Base-by-base conservation (phyloP, 1,140 invertebrate genomes). In the Micrasema minimum region DNA sequence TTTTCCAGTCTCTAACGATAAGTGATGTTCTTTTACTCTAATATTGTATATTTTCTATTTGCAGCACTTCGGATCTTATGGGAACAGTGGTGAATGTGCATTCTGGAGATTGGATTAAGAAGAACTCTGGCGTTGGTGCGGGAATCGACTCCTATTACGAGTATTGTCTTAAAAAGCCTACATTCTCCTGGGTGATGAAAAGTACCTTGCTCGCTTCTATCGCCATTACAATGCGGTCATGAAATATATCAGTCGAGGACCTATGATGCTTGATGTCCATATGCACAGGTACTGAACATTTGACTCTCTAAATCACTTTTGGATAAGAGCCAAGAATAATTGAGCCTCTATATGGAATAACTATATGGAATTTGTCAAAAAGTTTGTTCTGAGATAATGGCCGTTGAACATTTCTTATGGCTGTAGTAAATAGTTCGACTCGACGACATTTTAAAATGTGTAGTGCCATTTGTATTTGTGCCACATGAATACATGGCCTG, bases 71-170 rank as follows among this genome's bases (percentile, higher is more conserved):
- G 0, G 94, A 97, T 84, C 84, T 98, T 2, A 96, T 97, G 92
- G 96, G 96, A 18, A 96, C 95, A 11, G 94, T 97, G 14, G 86
- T 98, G 10, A 96, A 97, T 83, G 93, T 99, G n/a, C 94, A 99
- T 80, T 96, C 93, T 38, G 97, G 98, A 2, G 96, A 99, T 82
- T 99, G 97, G 97, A 90, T 99, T 4, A 85, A 96, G 20, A 89
- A 96, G 79, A 97, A 99, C 81, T 95, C 95, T 26, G 96, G 97
- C 2, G 96, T 99, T 16, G 98, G 98, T n/a, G 98, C 97, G 43
- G 97, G 98, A 9, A 99, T 99, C 75, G 97, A 99, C 82, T 98
- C 96, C 0, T 99, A 99, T 81, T 99, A 99, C 81, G 97, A 99
- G 82, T 99, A 99, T 82, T 94, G 96, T 75, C 87, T 99, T 14